Evolutionary conservation across 2,113 vertebrate species (phyloP).

Genomic region (Melierax canorus): DNA sequence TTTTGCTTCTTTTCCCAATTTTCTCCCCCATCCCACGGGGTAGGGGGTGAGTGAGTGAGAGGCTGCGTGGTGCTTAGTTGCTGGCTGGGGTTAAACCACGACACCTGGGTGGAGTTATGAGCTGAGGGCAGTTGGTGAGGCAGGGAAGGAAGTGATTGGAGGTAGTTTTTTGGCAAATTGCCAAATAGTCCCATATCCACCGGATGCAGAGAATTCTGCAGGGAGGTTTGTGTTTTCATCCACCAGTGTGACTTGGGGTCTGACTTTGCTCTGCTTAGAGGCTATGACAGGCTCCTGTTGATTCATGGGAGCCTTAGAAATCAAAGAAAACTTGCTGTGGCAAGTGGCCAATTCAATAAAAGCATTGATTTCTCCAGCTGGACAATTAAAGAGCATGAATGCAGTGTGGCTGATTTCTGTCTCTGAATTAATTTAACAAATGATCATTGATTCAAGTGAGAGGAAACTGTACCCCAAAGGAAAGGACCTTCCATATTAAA

Average conservation of each 20-base stretch:
- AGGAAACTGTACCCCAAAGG: neutral
- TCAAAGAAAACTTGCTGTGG: constrained; percentile 58
- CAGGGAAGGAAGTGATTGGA: neutral
- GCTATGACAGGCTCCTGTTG: neutral
- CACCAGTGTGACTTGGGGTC: neutral
- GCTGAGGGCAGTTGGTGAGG: neutral
- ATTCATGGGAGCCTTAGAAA: constrained; percentile 48
- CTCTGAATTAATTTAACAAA: constrained; percentile 66
- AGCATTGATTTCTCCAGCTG: constrained; percentile 61
- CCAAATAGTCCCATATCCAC: neutral
- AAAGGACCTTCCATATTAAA: neutral
- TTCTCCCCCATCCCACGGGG: too few relatives aligned
- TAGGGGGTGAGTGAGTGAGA: too few relatives aligned
- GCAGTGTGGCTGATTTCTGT: constrained; percentile 24
- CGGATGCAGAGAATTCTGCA: neutral
- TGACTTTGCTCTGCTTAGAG: neutral
- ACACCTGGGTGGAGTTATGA: neutral
- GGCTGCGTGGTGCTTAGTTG: too few relatives aligned
- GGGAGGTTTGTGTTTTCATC: neutral
- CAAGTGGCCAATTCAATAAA: constrained; percentile 61
- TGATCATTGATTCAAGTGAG: constrained; percentile 40
- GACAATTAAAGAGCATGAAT: constrained; percentile 63
- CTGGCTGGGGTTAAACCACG: too few relatives aligned
- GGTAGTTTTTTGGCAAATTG: accelerated
- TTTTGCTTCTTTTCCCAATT: too few relatives aligned